phyloP scores from a whole-genome alignment of 2,888 invertebrate species.

The Hirtodrosophila histrioides region DNA sequence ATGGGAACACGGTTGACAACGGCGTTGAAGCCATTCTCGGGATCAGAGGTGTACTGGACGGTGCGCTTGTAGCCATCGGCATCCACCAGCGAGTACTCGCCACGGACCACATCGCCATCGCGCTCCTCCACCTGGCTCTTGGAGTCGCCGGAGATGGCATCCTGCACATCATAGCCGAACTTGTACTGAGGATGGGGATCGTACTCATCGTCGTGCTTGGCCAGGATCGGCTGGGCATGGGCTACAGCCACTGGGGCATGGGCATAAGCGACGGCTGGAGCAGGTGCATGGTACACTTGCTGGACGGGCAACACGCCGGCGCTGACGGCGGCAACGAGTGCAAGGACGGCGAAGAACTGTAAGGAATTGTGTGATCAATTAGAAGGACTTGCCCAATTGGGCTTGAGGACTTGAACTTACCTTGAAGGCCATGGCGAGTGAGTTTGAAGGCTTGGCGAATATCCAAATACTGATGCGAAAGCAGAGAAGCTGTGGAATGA shows the following conservation, averaged over 20 bases:
- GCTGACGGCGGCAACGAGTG: conserved; percentile 71
- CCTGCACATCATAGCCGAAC: conserved; percentile 82
- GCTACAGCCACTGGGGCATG: conserved; percentile 53
- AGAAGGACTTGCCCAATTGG: not conserved
- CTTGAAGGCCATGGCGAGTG: conserved; percentile 71
- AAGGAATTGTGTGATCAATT: not conserved
- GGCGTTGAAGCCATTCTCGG: conserved; percentile 83
- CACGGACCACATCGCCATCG: conserved; percentile 83
- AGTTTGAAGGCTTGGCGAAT: conserved; percentile 32
- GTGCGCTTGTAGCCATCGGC: conserved; percentile 83
- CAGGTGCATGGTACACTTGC: conserved; percentile 57
- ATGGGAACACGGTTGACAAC: conserved; percentile 77
- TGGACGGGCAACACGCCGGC: conserved; percentile 76
- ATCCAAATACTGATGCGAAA: conserved; percentile 53
- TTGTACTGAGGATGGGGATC: conserved; percentile 83
- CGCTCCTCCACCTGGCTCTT: conserved; percentile 83
- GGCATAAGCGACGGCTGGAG: conserved; percentile 61
- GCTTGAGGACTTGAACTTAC: conserved; percentile 33
- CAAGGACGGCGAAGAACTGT: conserved; percentile 74
- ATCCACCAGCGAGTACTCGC: conserved; percentile 83
- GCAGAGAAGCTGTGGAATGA: conserved; percentile 70
- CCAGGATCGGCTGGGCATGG: conserved; percentile 68
- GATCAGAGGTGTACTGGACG: conserved; percentile 83
- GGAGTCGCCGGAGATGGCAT: conserved; percentile 82
- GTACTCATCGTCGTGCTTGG: conserved; percentile 78